Conservation (phyloP, 2,797 vertebrate species). For the Lycodopsis pacificus region DNA sequence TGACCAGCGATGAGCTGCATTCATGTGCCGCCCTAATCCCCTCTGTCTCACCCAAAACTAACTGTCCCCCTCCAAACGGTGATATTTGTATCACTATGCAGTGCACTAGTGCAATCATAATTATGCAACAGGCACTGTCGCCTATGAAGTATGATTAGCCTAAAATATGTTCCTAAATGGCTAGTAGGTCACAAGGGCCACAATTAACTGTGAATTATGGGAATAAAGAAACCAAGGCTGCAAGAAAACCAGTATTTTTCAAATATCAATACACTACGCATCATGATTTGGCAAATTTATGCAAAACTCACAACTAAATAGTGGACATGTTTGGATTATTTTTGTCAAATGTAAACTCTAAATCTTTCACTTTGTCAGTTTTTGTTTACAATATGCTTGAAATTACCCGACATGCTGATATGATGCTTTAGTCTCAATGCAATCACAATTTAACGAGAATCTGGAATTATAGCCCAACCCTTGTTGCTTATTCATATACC, state of each 20-base stretch:
- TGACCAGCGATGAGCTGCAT: slow-evolving; percentile 42
- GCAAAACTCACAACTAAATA: neutral
- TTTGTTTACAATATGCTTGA: neutral
- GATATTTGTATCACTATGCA: slow-evolving; percentile 11
- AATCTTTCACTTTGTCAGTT: neutral
- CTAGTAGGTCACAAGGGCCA: neutral
- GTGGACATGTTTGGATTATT: neutral
- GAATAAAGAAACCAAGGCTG: neutral
- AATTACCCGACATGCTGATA: too few relatives aligned
- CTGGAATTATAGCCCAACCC: neutral
- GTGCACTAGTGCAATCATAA: neutral
- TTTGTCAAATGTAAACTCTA: neutral
- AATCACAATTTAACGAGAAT: neutral
- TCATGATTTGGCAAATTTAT: neutral
- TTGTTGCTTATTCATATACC: neutral
- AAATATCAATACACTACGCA: neutral
- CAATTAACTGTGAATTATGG: neutral
- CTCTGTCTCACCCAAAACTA: slow-evolving; percentile 62
- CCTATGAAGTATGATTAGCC: neutral
- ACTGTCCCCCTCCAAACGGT: slow-evolving; percentile 53
- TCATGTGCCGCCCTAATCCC: slow-evolving; percentile 53
- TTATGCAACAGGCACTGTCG: neutral
- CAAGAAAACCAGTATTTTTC: neutral
- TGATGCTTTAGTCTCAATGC: neutral
- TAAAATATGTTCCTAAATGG: neutral